These are phyloP conservation scores for Poicephalus gulielmi DNA, from an alignment of 2,113 vertebrate species.

Conservation along the genomic window DNA sequence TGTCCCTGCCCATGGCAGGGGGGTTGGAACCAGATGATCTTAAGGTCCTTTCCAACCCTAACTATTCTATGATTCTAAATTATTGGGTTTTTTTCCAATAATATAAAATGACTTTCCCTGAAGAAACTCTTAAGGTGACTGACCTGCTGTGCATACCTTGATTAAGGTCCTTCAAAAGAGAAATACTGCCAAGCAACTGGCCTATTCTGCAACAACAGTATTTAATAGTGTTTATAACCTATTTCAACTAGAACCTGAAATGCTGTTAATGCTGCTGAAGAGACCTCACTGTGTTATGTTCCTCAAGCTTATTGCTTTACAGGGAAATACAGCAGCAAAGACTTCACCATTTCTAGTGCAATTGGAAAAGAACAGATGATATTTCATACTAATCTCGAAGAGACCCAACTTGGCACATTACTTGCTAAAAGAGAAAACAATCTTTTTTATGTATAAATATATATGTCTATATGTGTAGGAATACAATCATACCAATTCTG, in stretches of 20 bases:
- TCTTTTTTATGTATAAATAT: not conserved
- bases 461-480: not conserved
- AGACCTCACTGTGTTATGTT: not conserved
- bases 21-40: too few relatives aligned
- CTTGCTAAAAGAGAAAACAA: not conserved
- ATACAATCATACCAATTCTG: not conserved
- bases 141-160: not conserved
- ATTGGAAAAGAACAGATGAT: not conserved
- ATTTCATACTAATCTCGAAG: not conserved
- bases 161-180: not conserved
- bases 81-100: accelerated
- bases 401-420: not conserved
- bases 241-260: not conserved
- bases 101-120: not conserved
- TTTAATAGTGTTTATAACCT: not conserved
- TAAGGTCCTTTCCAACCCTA: too few relatives aligned
- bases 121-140: not conserved
- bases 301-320: not conserved
- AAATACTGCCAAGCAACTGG: not conserved
- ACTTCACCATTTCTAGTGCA: not conserved
- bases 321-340: not conserved
- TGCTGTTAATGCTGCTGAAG: not conserved
- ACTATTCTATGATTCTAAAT: too few relatives aligned
- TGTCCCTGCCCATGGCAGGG: too few relatives aligned
- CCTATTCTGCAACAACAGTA: not conserved